Evolutionary conservation across 1,140 invertebrate genomes (phyloP), one percentile per base, ranked within the genome.

Genomic region (Liolophura sinensis): DNA sequence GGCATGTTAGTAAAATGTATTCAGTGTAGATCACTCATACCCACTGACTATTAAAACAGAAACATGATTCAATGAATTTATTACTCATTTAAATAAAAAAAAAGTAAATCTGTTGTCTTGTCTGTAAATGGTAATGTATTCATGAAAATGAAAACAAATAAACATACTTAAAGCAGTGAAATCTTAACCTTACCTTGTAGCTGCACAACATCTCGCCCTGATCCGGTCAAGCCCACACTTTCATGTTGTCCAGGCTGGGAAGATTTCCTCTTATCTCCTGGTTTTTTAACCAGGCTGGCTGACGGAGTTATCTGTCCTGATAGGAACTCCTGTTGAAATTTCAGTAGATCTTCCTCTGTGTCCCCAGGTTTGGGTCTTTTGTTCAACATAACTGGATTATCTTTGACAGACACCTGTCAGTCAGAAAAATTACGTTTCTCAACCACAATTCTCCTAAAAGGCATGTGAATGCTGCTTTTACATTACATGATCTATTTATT

Each of bases 301-400:
- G 78, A 66, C 24, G 77, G 72, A 11, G 60, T 20, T 40, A 74
- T 69, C 51, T 70, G 65, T 14, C 60, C 60, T 9, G 69, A 56
- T 20, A 81, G 65, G 70, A 84, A 85, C 64, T 83, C 76, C 62
- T 80, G 59, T 62, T 85, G 84, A 64, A 82, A 79, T 63, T 73
- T 70, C n/a, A 84, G 68, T 31, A 85, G 69, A 65, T 85, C 84
- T 49, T 84, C 82, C 59, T 85, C 83, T 54, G 75, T 71, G 27
- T 83, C 82, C 20, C 74, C 74, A 49, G 74, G 65, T 52, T 76
- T 78, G 24, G 81, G 81, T 55, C 82, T 71, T 27, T 9, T 40
- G 9, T 40, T 40, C 9, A 40, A 40, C 31, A 40, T 40, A 9
- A 40, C 31, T 40, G 31, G 31, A 40, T 40, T 40, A 40, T 5